Base-by-base conservation (phyloP, 2,113 vertebrate species). In the Xyrauchen texanus region DNA sequence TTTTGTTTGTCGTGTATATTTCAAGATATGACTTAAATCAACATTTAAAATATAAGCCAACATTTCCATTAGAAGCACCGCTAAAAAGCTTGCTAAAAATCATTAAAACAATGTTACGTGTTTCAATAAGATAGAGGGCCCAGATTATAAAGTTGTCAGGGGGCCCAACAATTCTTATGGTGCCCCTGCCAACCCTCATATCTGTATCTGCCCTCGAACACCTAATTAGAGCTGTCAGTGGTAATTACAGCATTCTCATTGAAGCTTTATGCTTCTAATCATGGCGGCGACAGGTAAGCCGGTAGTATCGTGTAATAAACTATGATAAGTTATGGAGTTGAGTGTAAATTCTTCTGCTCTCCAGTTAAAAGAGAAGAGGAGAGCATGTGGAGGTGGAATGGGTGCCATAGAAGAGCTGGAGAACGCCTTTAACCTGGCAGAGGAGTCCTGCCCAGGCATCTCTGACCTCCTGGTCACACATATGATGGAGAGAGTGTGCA, bases 391-490 rank as follows among this genome's bases (percentile, higher is more conserved):
- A 0, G 95, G 94, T 2, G 94, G 95, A 0, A 94, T 95, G 63
- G 96, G 95, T 52, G 96, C 97, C 4, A 95, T 98, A 71, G 97
- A 99, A 88, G 98, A 99, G 90, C 92, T 99, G 90, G 98, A 99
- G 90, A 99, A 99, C 0, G 98, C 98, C 80, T 99, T 99, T 62
- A 98, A 96, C 90, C 92, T 99, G 88, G 93, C 93, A 0, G 95
- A 96, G 86, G 95, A 96, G 88, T 95, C 95, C 78, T 96, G 95
- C 83, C 95, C 95, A 0, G 95, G 95, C 80, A 96, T 96, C 90
- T 94, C 95, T 0, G 95, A 96, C 90, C 93, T 93, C 86, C 90
- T 96, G 76, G 92, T 96, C 86, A 92, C 93, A 11, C 93, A 93
- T 82, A 91, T 95, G 90, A 93, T 96, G 89, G 94, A 95, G 75